Base-by-base conservation (phyloP, 2,113 vertebrate genomes). In the Otus sunia region DNA sequence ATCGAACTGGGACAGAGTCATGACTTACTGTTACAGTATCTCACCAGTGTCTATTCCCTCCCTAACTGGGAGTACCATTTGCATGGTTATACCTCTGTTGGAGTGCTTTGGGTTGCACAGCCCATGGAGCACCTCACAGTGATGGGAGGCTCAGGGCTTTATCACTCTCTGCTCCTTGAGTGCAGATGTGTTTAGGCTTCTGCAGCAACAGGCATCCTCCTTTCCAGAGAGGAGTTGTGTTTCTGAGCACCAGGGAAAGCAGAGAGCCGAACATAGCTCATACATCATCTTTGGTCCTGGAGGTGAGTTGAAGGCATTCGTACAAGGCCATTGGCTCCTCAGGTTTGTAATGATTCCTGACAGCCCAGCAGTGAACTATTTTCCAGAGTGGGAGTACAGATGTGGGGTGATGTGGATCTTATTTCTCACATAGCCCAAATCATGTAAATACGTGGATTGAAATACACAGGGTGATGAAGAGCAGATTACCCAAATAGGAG, bases 271-370 rank as follows among this genome's bases (percentile, higher is more conserved):
- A 80, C 5, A 4, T 80, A 94, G 77, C 58, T 79, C 85, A n/a
- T 82, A 77, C 81, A 90, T 93, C 92, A 81, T 68, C 78, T 88
- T 62, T 80, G 43, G 29, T 86, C 72, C 67, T 94, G 90, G 16
- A 83, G 80, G 84, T 5, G 0, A 92, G 60, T 20, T 71, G 68
- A 66, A 91, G 68, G 78, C 88, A 59, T 86, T 86, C 37, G 3
- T 56, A 49, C 16, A 67, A 94, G 90, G 68, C 68, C 50, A 74
- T 64, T 77, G 78, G 81, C 34, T 96, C 64, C 71, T 92, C 47
- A 47, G 74, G 63, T 96, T 93, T 92, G 68, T 96, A 97, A 97
- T 86, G 91, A 94, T 58, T 95, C 85, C 93, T 96, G 91, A 96
- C 94, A 97, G 90, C 71, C 56, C 53, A 49, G 55, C 78, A 92